phyloP scores from a whole-genome alignment of 2,113 vertebrate genomes.

The Ailuropoda melanoleuca region DNA sequence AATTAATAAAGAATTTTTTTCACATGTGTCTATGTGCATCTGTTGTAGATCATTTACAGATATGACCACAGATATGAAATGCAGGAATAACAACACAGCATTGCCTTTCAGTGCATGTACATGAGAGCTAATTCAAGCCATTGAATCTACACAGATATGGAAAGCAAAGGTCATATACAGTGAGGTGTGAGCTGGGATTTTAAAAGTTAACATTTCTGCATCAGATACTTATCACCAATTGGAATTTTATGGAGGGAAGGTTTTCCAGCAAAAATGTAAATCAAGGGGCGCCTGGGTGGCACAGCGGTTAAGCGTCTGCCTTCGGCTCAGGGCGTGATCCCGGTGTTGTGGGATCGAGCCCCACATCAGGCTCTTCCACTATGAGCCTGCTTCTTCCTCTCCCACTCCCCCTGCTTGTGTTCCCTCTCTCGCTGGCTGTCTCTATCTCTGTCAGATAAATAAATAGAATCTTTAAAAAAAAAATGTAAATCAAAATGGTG shows the following conservation, averaged over 20 bases:
- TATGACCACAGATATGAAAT: background rate
- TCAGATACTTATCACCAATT: background rate
- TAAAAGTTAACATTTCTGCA: background rate
- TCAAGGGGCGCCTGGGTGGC: too few species aligned
- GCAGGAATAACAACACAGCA: background rate
- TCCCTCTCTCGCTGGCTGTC: too few species aligned
- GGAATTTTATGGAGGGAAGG: background rate
- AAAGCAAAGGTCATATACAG: background rate
- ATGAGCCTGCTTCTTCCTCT: too few species aligned
- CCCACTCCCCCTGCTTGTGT: too few species aligned
- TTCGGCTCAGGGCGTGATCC: too few species aligned
- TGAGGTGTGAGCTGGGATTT: background rate
- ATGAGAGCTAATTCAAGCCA: background rate
- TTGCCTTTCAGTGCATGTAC: background rate
- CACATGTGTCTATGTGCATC: slow-evolving; percentile 82
- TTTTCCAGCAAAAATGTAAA: background rate
- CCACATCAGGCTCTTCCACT: too few species aligned
- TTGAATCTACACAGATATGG: background rate
- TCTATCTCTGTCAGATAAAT: too few species aligned
- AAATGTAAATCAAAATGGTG: background rate
- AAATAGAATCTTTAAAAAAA: too few species aligned
- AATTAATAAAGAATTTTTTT: slow-evolving; percentile 91
- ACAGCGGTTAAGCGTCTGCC: too few species aligned
- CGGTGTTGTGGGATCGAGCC: too few species aligned
- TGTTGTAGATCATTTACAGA: slow-evolving; percentile 76